A percentile compares a stretch with the other conserved stretches of the same genome.
These are phyloP conservation scores for Tinamus guttatus DNA, from an alignment of 2,113 vertebrate genomes.

Conservation along the genomic window DNA sequence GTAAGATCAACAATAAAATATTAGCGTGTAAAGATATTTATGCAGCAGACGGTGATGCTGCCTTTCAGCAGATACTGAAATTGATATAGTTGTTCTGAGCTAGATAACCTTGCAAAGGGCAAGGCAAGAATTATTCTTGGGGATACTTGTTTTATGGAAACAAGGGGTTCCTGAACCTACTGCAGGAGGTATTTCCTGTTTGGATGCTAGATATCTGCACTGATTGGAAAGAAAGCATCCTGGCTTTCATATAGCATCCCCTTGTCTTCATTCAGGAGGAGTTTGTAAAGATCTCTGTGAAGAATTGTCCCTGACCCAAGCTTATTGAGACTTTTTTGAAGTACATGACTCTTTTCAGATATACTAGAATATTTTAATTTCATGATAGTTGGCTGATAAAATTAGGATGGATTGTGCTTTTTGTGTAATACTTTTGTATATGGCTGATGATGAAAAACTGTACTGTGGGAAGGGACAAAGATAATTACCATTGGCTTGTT, in stretches of 20 bases:
- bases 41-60: not conserved
- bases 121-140: not conserved
- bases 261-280: not conserved
- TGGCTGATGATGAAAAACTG: not conserved
- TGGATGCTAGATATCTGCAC: not conserved
- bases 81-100: not conserved
- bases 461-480: not conserved
- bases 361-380: not conserved
- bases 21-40: not conserved
- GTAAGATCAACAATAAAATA: constrained; percentile 77
- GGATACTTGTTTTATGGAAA: not conserved
- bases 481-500: not conserved
- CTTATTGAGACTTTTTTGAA: not conserved
- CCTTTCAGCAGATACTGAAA: not conserved
- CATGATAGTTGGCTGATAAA: not conserved
- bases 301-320: not conserved
- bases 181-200: not conserved
- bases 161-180: not conserved
- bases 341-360: not conserved
- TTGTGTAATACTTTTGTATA: not conserved
- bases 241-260: not conserved
- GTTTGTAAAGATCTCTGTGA: not conserved
- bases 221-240: not conserved
- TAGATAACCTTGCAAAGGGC: not conserved
- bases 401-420: not conserved